Evolutionary conservation across 2,888 invertebrate species (phyloP).

Genomic region (Trisateles emortualis): DNA sequence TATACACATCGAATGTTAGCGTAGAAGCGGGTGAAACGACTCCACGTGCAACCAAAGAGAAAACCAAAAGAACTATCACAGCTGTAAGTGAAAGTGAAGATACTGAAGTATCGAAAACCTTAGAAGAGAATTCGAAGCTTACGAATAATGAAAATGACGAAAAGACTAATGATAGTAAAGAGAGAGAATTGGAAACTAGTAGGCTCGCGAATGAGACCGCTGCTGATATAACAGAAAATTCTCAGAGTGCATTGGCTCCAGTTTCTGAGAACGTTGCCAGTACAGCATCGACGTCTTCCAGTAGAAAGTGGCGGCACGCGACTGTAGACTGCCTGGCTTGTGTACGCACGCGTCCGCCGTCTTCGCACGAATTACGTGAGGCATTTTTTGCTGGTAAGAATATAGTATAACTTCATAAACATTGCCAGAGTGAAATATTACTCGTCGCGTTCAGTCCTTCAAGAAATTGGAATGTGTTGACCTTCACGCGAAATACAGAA

Average conservation of each 20-base stretch:
- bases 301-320: constrained; percentile 66
- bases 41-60: constrained; percentile 48
- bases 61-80: constrained; percentile 37
- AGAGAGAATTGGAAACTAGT: constrained; percentile 20
- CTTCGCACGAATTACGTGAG: constrained; percentile 78
- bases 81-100: constrained; percentile 26
- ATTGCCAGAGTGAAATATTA: background rate
- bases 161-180: constrained; percentile 9
- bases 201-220: constrained; percentile 1
- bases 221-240: constrained; percentile 30
- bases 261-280: constrained; percentile 30
- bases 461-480: background rate
- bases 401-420: constrained; percentile 1
- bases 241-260: constrained; percentile 28
- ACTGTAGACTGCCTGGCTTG: constrained; percentile 74
- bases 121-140: constrained; percentile 31
- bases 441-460: background rate
- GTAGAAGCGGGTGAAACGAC: constrained; percentile 31
- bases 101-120: constrained; percentile 21
- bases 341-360: constrained; percentile 73
- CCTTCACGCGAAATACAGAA: background rate
- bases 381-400: constrained; percentile 79
- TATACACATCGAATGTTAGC: constrained; percentile 25
- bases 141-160: constrained; percentile 41
- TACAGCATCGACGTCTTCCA: constrained; percentile 11